Conservation (phyloP, 2,113 vertebrate species). For the Periophthalmodon schlosseri region DNA sequence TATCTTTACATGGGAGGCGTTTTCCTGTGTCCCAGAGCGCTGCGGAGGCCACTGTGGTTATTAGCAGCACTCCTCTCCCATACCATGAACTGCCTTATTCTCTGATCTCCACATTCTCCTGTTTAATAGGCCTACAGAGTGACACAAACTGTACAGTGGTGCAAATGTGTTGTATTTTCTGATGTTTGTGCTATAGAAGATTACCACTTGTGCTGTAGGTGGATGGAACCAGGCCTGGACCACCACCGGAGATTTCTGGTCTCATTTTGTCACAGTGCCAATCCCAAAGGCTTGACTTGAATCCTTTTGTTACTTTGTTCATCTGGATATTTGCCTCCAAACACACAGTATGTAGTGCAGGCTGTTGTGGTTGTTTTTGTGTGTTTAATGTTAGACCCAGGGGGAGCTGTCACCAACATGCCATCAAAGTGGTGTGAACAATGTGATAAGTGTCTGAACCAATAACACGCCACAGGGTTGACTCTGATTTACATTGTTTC, state of each 20-base stretch:
- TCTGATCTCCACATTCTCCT: constrained; percentile 11
- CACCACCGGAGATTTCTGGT: constrained; percentile 39
- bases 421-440: constrained; percentile 35
- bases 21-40: constrained; percentile 42
- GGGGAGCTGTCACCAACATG: constrained; percentile 6
- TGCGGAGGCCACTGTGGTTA: constrained; percentile 53
- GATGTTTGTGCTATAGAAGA: constrained; percentile 57
- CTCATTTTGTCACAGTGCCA: constrained; percentile 64
- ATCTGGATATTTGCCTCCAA: constrained; percentile 50
- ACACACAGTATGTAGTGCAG: constrained; percentile 39
- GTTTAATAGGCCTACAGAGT: constrained; percentile 38
- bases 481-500: constrained; percentile 37
- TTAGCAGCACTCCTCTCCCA: constrained; percentile 59
- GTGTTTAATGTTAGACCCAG: constrained; percentile 39
- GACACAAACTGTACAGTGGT: constrained; percentile 60
- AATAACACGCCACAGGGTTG: constrained; percentile 33
- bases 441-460: constrained; percentile 34
- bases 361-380: constrained; percentile 54
- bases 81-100: constrained; percentile 73
- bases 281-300: constrained; percentile 66
- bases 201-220: constrained; percentile 60
- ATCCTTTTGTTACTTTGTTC: constrained; percentile 51
- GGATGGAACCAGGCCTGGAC: constrained; percentile 47
- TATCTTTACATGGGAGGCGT: constrained; percentile 32
- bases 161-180: constrained; percentile 61